Conservation (phyloP, 2,797 vertebrate genomes). For the Columba guinea region DNA sequence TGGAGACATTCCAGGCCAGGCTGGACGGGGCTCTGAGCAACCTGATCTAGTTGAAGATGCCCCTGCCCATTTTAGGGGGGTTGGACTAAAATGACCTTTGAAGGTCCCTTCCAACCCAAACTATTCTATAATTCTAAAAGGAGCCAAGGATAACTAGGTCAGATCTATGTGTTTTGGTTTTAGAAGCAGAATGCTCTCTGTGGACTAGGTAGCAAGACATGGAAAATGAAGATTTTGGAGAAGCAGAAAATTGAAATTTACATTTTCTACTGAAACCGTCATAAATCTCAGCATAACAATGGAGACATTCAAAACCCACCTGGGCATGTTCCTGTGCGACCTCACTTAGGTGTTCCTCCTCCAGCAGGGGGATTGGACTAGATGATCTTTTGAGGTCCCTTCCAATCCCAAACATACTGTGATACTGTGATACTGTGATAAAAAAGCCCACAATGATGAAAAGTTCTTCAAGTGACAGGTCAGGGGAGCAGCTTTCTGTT, state of each 20-base stretch:
- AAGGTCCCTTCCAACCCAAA: too few relatives aligned
- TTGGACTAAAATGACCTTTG: too few relatives aligned
- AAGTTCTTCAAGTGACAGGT: neutral
- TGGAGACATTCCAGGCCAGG: too few relatives aligned
- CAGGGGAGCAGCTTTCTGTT: neutral
- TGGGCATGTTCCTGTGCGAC: too few relatives aligned
- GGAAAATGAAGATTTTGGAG: neutral
- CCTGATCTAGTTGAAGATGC: too few relatives aligned
- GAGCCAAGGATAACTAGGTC: accelerated
- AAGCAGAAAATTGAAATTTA: neutral
- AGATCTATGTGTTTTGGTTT: neutral
- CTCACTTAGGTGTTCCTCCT: too few relatives aligned
- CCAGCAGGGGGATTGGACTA: too few relatives aligned
- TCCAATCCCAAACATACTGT: too few relatives aligned
- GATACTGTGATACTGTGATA: neutral
- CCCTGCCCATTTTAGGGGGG: too few relatives aligned
- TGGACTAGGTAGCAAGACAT: neutral
- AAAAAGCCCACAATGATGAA: neutral
- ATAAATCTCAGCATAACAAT: neutral
- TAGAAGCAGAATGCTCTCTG: neutral
- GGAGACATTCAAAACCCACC: too few relatives aligned
- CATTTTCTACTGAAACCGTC: neutral
- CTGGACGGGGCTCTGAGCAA: too few relatives aligned
- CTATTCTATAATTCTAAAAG: neutral
- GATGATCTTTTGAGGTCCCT: too few relatives aligned